Base-by-base conservation (phyloP, 2,113 vertebrate species). In the Seriola dumerili region DNA sequence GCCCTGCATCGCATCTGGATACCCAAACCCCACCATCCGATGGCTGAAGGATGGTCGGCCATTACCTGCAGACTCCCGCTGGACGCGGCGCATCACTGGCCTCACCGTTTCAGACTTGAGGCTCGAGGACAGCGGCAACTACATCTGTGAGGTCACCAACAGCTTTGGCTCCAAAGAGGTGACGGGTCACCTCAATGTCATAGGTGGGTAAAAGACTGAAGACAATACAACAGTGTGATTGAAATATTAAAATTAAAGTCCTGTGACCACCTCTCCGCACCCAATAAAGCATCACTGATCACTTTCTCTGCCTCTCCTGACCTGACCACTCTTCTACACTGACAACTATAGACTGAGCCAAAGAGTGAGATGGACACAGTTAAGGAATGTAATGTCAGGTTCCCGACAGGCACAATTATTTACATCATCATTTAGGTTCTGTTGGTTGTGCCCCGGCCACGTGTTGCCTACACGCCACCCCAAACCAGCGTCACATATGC, bases 61-160 rank as follows among this genome's bases (percentile, higher is more conserved):
- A 0, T 94, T 99, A 78, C 97, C 98, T 0, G 83, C 96, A 0
- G 97, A 99, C 88, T 96, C 97, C 78, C 96, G 97, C 88, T 99
- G 98, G 97, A 96, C 94, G 59, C 96, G 97, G 44, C 97, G 95
- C 62, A 94, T 97, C 87, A 97, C 97, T 0, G 98, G 98, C 54
- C 96, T 99, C 88, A 97, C 96, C 67, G 94, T 99, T 94, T 97
- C 95, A 0, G 98, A 98, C 89, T 92, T 99, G 87, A 96, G 96
- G 12, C 94, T 97, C 0, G 98, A 98, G 93, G 98, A 99, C 95
- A 98, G 97, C 0, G 98, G 98, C 42, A 97, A 96, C 89, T 99
- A 99, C 94, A 97, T 99, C 89, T 99, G 98, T 63, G 98, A 99
- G 93, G 97, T 99, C 92, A 99, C 97, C 89, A 99, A 99, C 93